Conservation (phyloP, 2,888 invertebrate species). For the Homarus gammarus region DNA sequence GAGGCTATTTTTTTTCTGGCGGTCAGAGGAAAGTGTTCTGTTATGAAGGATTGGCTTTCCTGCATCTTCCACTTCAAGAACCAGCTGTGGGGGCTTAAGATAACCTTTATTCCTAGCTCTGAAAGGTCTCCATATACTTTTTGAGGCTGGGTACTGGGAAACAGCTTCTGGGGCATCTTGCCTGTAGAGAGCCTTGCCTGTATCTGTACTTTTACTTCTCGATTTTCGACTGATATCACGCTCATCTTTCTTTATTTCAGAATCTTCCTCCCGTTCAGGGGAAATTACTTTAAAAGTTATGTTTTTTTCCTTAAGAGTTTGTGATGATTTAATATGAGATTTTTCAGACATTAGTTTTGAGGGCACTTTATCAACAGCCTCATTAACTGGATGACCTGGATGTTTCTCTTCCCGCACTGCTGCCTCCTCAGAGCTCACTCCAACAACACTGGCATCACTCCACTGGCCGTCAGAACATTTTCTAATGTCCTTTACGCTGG, state of each 20-base stretch:
- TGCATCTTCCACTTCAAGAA: constrained; percentile 32
- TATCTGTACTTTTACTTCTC: background rate
- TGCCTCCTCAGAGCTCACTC: background rate
- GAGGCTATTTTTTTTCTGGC: constrained; percentile 19
- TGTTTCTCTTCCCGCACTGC: background rate
- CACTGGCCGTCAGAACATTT: background rate
- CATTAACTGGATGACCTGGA: background rate
- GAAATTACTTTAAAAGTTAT: background rate
- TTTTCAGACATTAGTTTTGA: background rate
- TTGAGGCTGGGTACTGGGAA: background rate
- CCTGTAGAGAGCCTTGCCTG: background rate
- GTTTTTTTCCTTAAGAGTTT: background rate
- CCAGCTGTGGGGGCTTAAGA: background rate
- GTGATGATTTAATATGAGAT: background rate
- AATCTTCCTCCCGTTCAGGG: background rate
- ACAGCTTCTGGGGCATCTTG: background rate
- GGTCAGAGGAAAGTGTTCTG: background rate
- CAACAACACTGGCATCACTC: background rate
- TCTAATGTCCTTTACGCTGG: background rate
- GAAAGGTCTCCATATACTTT: constrained; percentile 27
- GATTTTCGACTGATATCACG: background rate
- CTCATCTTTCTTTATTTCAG: background rate
- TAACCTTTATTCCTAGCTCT: background rate
- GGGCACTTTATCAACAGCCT: background rate
- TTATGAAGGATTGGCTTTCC: background rate